Evolutionary conservation across 2,797 vertebrate species (phyloP), one percentile per base, ranked within the genome.

Genomic region (Pseudotriccus pelzelni): DNA sequence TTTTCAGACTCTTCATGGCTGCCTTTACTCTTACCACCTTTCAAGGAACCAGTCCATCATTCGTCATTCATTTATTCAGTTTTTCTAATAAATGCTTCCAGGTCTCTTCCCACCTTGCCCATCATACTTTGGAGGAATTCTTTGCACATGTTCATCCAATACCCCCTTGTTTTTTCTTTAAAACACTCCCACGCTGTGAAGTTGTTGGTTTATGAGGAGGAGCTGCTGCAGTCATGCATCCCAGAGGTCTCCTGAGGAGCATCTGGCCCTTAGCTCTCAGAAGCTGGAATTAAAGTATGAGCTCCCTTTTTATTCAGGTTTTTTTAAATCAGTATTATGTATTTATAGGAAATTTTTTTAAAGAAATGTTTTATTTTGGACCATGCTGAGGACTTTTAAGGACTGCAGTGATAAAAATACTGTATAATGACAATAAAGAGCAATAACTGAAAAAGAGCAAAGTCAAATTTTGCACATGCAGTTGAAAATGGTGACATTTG

Each of bases 391-490:
- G 47, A 14, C 37, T 87, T 83, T 7, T 9, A 4, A 72, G 64
- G 50, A 53, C 44, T 44, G 10, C 55, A 50, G 7, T 52, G 16
- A 34, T 12, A 41, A 70, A 87, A 83, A 55, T 49, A 44, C 0
- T 15, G 2, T 0, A 0, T 67, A 39, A 23, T 77, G 70, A 74
- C n/a, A 44, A 8, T 44, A 32, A 74, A 49, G 16, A 83, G 19
- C 68, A 34, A 21, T 46, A 53, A 23, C 27, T 49, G 55, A 63
- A 56, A 73, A 86, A 17, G 12, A 69, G 7, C 55, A 17, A 50
- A 59, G 15, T 37, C 13, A 15, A 2, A 22, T 92, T 72, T 76
- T 85, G 37, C n/a, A 24, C 0, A 0, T n/a, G 3, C 25, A 3
- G 47, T 89, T 46, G 37, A 20, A 80, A 83, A 50, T 47, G 12